Base-by-base conservation (phyloP, 1,140 invertebrate species). In the Trypoxylus dichotomus region DNA sequence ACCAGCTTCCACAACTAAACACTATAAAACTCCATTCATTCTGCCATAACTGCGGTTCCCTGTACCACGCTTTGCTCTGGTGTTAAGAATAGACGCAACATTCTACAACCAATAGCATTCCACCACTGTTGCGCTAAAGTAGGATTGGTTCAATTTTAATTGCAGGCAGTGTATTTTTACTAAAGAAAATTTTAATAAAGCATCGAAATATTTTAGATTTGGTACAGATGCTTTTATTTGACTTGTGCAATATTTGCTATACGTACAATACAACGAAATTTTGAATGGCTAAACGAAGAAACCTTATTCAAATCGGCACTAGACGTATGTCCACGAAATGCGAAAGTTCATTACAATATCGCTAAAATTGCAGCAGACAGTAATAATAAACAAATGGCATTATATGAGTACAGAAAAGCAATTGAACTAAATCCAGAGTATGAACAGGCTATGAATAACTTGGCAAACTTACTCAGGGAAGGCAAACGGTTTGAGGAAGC, bases 371-470 rank as follows among this genome's bases (percentile, higher is more conserved):
- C 93, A 68, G 94, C 93, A 8, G 95, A 97, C 84, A 86, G 86
- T n/a, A 91, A 93, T 27, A 87, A 95, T 80, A 88, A 87, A 75
- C 83, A 87, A 13, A 87, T 90, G 79, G 96, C 97, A 2, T 90
- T 96, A 75, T 79, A 87, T 21, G 92, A 94, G 85, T 99, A 99
- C 86, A 78, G 77, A 78, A 82, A 80, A 76, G 85, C 85, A 29
- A 79, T 86, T 21, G 81, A 83, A 79, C 87, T 99, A 19, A 92
- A 97, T 89, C 95, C 96, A 8, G 87, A 93, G 19, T 99, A 99
- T 87, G 96, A 97, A 87, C 96, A 98, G 87, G 97, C 97, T 0
- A 95, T 98, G 92, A 99, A 99, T 86, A 99, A 99, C 88, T 90
- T 98, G 60, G 97, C 95, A 0, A 98, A 99, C 88, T 89, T 99